A percentile compares a stretch with the other conserved stretches of the same genome.
Evolutionary conservation across 2,113 vertebrate genomes (phyloP).

Genomic region (Takifugu bimaculatus): DNA sequence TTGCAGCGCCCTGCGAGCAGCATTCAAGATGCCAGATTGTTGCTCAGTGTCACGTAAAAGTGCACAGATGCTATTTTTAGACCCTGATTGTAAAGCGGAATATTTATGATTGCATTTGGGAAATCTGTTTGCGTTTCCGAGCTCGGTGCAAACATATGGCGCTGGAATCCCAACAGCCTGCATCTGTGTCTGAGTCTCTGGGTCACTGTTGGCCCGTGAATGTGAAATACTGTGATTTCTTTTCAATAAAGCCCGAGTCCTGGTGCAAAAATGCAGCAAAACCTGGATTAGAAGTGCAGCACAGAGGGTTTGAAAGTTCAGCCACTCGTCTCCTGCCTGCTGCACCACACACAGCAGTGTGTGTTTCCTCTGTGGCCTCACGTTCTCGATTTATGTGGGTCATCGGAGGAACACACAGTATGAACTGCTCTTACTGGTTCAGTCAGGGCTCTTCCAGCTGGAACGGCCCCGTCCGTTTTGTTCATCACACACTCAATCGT

Average conservation of each 20-base stretch:
- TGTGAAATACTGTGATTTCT: too few species aligned
- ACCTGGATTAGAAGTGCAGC: conserved; percentile 12
- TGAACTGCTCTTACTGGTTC: conserved; percentile 1
- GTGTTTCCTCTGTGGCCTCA: background rate
- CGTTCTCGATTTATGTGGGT: conserved; percentile 10
- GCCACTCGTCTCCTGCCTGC: background rate
- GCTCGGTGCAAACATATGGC: background rate
- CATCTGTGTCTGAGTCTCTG: background rate
- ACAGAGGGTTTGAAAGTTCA: conserved; percentile 5
- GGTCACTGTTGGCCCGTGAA: too few species aligned
- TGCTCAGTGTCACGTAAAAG: conserved; percentile 3
- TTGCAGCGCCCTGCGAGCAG: conserved; percentile 33
- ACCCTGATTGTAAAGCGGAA: too few species aligned
- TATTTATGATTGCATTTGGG: too few species aligned
- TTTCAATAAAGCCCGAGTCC: conserved; percentile 4
- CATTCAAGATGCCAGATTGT: conserved; percentile 8
- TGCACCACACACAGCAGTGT: conserved; percentile 7
- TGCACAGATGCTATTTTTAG: background rate
- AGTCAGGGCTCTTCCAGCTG: background rate
- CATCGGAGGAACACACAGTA: background rate
- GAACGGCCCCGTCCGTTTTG: too few species aligned
- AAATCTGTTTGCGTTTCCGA: background rate
- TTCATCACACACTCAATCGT: too few species aligned
- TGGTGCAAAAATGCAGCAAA: background rate
- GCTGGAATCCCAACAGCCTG: background rate